Evolutionary conservation across 2,888 invertebrate genomes (phyloP), one percentile per base, ranked within the genome.

Genomic region (Ceriagrion tenellum): DNA sequence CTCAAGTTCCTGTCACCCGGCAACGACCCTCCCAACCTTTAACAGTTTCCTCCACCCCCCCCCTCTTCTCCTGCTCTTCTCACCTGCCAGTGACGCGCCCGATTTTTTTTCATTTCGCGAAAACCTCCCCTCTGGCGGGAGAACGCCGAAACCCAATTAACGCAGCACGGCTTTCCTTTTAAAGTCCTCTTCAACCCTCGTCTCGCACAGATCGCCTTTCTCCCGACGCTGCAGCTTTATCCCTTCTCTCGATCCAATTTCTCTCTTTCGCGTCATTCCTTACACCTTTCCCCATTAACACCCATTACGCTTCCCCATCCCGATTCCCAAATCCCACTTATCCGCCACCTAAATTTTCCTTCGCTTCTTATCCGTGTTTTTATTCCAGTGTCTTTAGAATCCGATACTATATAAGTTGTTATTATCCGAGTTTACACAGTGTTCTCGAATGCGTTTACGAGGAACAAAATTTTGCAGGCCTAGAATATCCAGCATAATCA

Each of bases 81-180:
- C 18, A 81, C 81, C 81, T 81, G 81, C 56, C 69, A 47, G 93
- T 47, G 93, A 93, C 93, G 93, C 93, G 47, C 69, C 93, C 69
- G 47, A 40, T 69, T 40, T 91, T 91, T 30, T 88, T 47, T 89
- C 55, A n/a, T 55, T 55, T 55, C 26, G 47, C 23, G 26, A 55
- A 89, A 55, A 13, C 55, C 89, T 89, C 89, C 89, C 47, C 89
- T 55, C 40, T 59, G 56, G 91, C 69, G 47, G 69, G 93, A 56
- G 56, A 30, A 93, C 63, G 69, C 47, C 74, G 69, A 59, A 93
- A 93, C 93, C 69, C 93, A 93, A 93, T 93, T 93, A 93, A 93
- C 69, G 93, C 63, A 91, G 91, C 40, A 63, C 69, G 93, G 74
- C 69, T 93, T 93, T 93, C 93, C 69, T 91, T 63, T 89, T 35